phyloP scores from a whole-genome alignment of 2,888 invertebrate genomes.

The Agriopis marginaria region DNA sequence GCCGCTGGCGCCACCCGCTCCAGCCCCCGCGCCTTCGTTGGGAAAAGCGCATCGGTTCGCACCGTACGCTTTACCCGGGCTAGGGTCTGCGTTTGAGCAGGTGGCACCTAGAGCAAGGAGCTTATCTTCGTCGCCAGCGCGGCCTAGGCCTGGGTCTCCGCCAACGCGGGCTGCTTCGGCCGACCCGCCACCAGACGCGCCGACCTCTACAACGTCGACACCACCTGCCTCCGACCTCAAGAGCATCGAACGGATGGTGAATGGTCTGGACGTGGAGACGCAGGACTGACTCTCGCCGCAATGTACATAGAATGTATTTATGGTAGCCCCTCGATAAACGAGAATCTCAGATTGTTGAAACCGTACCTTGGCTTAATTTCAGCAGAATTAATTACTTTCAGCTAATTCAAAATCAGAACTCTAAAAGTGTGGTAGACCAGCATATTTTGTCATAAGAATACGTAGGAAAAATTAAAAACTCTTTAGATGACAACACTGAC shows the following conservation, averaged over 20 bases:
- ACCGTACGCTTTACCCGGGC: constrained; percentile 94
- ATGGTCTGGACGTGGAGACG: constrained; percentile 95
- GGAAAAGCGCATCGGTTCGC: constrained; percentile 92
- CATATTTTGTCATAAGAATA: too few species aligned
- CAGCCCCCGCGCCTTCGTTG: constrained; percentile 88
- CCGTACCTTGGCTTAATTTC: not conserved
- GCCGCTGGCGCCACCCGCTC: constrained; percentile 87
- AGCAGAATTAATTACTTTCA: not conserved
- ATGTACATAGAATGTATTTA: constrained; percentile 84
- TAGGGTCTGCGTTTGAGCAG: constrained; percentile 95
- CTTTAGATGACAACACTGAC: too few species aligned
- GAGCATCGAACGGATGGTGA: constrained; percentile 99
- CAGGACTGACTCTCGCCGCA: constrained; percentile 78
- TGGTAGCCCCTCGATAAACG: constrained; percentile 57
- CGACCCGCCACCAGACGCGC: constrained; percentile 85
- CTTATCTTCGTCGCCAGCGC: constrained; percentile 87
- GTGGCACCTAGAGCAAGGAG: constrained; percentile 92
- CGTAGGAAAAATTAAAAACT: too few species aligned
- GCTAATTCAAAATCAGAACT: not conserved
- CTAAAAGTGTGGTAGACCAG: not conserved
- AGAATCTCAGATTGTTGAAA: constrained; percentile 24
- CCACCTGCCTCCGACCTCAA: constrained; percentile 94
- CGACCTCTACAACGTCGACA: constrained; percentile 84
- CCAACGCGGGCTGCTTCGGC: constrained; percentile 83
- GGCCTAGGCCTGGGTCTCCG: constrained; percentile 72